Evolutionary conservation across 2,888 invertebrate species (phyloP).

Genomic region (Cylindroiulus punctatus): DNA sequence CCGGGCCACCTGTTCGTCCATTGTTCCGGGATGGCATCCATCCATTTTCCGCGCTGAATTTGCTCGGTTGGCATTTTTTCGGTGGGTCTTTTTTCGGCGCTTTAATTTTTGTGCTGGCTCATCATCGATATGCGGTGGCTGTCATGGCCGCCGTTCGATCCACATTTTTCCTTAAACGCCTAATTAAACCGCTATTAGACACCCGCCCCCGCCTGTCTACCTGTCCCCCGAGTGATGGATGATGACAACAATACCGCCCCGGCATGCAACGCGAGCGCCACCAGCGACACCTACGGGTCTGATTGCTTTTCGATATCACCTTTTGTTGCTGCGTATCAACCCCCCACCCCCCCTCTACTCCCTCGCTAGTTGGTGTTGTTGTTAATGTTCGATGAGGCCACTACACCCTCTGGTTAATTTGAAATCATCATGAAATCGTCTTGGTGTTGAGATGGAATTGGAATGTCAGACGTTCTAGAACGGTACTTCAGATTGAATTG

Average conservation of each 20-base stretch:
- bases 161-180: not conserved
- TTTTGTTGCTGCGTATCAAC: not conserved
- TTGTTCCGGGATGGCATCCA: not conserved
- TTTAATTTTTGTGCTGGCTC: not conserved
- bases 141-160: too few species aligned
- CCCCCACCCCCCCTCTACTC: too few species aligned
- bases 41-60: not conserved
- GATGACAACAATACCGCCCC: not conserved
- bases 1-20: conserved; percentile 1
- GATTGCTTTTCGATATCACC: not conserved
- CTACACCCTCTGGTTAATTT: too few species aligned
- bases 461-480: too few species aligned
- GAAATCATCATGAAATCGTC: too few species aligned
- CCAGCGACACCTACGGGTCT: not conserved
- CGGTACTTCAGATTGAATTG: too few species aligned
- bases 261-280: not conserved
- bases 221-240: conserved; percentile 12
- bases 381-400: too few species aligned
- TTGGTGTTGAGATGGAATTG: too few species aligned
- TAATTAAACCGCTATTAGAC: conserved; percentile 45
- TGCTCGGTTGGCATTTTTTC: too few species aligned
- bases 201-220: conserved; percentile 10
- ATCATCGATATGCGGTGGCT: too few species aligned
- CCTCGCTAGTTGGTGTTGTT: too few species aligned
- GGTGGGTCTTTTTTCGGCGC: not conserved